Evolutionary conservation across 2,888 invertebrate genomes (phyloP), one percentile per base, ranked within the genome.

Genomic region (Flexamia atlantica): DNA sequence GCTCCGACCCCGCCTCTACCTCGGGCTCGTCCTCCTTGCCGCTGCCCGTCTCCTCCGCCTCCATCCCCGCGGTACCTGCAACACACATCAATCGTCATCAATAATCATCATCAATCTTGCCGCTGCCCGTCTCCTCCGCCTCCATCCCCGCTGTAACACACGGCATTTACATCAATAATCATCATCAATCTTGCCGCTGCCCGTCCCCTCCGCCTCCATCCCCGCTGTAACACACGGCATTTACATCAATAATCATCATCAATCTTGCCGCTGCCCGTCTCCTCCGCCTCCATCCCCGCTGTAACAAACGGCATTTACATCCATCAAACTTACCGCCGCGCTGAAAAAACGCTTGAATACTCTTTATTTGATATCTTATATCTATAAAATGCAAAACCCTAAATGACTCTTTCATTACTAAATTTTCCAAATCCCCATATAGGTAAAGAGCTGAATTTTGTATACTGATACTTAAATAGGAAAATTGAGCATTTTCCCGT

Each of bases 1-100:
- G 57, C 36, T 79, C 79, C 10, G 79, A 79, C n/a, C 17, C 50
- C 10, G 50, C 32, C 36, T 79, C 79, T 32, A 25, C 50, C 36
- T 79, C 79, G 28, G 79, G 79, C 79, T 79, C 79, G 36, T 79
- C 79, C 32, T 79, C 79, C 50, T 79, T 79, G 14, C 79, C 79
- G 32, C 50, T 50, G 32, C 79, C 79, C 30, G 79, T 57, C 50
- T 79, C 79, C 57, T 79, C 79, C 53, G 79, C 28, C 20, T 79
- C 79, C 79, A 79, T 79, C 20, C 32, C 17, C 20, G 25, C 74
- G 28, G 17, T 4, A 10, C 57, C 79, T 79, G 79, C 28, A 76
- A 50, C 76, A 46, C 23, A 3, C 20, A 20, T 23, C 36, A 36
- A 36, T 9, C 36, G 4, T 36, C 36, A 36, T n/a, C n/a, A n/a